A percentile compares a stretch with the other conserved stretches of the same genome.
phyloP scores from a whole-genome alignment of 2,888 invertebrate species.

The Diarsia mendica region DNA sequence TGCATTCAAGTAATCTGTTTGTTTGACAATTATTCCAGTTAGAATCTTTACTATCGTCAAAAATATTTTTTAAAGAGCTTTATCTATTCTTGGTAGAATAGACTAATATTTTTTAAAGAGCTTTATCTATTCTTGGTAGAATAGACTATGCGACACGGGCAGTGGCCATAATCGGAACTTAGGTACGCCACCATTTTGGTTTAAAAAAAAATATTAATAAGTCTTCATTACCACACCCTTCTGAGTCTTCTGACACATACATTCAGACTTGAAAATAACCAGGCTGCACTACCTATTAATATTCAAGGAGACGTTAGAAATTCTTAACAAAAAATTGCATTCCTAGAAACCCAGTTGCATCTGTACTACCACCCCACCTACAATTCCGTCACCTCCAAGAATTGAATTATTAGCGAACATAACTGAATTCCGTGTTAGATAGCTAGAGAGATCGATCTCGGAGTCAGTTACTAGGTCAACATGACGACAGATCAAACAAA shows the following conservation, averaged over 20 bases:
- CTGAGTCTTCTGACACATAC: too few relatives aligned
- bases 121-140: too few relatives aligned
- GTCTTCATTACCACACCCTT: fast-evolving
- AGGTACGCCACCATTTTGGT: not conserved
- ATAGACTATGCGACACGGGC: too few relatives aligned
- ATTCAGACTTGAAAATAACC: not conserved
- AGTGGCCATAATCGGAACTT: not conserved
- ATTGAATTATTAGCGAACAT: constrained; percentile 46
- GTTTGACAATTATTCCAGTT: not conserved
- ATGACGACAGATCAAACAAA: constrained; percentile 48
- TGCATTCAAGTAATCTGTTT: not conserved
- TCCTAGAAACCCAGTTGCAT: not conserved
- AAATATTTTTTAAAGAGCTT: not conserved
- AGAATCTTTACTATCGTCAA: not conserved
- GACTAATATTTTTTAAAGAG: too few relatives aligned
- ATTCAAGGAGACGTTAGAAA: not conserved
- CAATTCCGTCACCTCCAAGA: constrained; percentile 14
- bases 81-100: too few relatives aligned
- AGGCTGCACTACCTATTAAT: not conserved
- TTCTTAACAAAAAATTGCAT: constrained; percentile 10
- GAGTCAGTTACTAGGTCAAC: constrained; percentile 60
- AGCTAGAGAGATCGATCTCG: constrained; percentile 51
- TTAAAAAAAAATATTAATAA: not conserved
- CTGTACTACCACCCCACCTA: not conserved
- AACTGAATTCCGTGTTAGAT: constrained; percentile 24